Evolutionary conservation across 1,140 invertebrate genomes (phyloP).

Genomic region (Cyclargus thomasi): DNA sequence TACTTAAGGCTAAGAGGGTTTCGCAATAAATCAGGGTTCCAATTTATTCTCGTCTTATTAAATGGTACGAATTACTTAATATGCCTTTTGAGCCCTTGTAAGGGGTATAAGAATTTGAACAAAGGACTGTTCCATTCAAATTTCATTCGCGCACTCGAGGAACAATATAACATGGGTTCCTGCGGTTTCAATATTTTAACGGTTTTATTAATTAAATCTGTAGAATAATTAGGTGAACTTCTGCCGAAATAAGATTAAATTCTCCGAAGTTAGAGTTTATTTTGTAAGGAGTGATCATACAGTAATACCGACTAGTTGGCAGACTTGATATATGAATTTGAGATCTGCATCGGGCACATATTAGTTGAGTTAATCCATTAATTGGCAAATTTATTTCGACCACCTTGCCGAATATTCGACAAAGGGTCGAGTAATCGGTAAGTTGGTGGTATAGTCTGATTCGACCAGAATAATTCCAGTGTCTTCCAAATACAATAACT

Average conservation of each 20-base stretch:
- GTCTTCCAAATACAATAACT: neutral
- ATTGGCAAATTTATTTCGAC: no score
- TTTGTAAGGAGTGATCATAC: no score
- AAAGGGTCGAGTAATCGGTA: no score
- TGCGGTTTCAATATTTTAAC: neutral
- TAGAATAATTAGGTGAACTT: neutral
- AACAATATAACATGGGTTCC: constrained; percentile 11
- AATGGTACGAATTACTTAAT: constrained; percentile 23
- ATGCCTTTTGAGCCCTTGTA: constrained; percentile 29
- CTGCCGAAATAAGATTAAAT: no score
- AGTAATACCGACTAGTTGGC: no score
- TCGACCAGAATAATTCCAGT: neutral
- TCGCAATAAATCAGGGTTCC: constrained; percentile 29
- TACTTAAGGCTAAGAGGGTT: constrained; percentile 33
- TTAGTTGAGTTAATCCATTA: no score
- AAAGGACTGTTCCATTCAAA: constrained; percentile 31
- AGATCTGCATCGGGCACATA: no score
- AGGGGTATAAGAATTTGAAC: constrained; percentile 27
- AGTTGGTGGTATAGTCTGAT: neutral
- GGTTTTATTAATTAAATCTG: neutral
- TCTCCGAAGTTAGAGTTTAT: no score
- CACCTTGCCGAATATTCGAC: no score
- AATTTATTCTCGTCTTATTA: constrained; percentile 30
- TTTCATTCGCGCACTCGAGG: constrained; percentile 21
- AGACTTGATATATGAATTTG: no score